These are phyloP conservation scores for Etheostoma cragini DNA, from an alignment of 2,113 vertebrate genomes.

Conservation along the genomic window DNA sequence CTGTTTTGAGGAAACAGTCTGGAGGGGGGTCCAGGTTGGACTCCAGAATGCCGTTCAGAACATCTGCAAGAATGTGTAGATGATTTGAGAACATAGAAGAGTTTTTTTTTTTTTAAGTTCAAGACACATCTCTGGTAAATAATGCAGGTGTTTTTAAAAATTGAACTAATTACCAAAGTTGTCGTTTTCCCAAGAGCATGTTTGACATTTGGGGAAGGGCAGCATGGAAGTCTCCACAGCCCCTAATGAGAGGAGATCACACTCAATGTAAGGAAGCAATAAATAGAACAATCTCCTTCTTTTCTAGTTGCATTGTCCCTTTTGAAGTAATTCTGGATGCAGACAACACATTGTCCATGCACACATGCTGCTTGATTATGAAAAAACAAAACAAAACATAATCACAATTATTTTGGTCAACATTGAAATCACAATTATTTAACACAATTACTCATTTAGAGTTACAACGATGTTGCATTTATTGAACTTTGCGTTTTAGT, in stretches of 20 bases:
- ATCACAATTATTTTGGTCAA: too few relatives aligned
- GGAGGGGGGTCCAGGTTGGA: constrained; percentile 68
- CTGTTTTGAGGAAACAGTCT: constrained; percentile 54
- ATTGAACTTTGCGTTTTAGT: too few relatives aligned
- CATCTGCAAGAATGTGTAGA: constrained; percentile 77
- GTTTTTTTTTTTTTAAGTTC: neutral
- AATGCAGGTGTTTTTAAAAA: neutral
- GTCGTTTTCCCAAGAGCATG: constrained; percentile 91
- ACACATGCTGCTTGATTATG: too few relatives aligned
- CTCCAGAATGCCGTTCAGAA: constrained; percentile 89
- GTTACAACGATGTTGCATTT: too few relatives aligned
- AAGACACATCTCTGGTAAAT: neutral
- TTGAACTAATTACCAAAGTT: constrained; percentile 88
- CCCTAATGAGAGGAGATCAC: constrained; percentile 55
- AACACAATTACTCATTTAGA: too few relatives aligned
- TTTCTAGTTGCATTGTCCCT: too few relatives aligned
- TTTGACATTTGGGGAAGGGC: constrained; percentile 89
- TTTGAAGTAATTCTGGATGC: too few relatives aligned
- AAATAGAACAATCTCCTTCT: too few relatives aligned
- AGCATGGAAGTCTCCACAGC: constrained; percentile 85
- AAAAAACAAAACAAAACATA: too few relatives aligned
- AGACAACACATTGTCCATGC: too few relatives aligned
- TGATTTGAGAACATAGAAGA: neutral
- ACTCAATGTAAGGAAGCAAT: neutral
- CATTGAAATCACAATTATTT: too few relatives aligned